Base-by-base conservation (phyloP, 2,888 invertebrate species). In the Ormyrus labotus region DNA sequence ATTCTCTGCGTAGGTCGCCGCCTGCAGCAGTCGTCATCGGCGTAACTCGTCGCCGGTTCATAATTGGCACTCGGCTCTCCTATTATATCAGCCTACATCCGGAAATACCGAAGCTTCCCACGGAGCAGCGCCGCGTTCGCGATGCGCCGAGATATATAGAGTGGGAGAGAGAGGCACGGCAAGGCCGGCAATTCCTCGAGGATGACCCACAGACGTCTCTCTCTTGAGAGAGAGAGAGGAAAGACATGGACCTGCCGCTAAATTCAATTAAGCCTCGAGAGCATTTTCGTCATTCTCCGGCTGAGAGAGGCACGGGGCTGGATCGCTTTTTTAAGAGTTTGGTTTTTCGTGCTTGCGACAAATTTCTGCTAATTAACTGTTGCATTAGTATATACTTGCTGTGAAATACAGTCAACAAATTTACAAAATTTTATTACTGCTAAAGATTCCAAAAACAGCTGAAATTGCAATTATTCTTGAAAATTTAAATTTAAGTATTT, bases 71-170 rank as follows among this genome's bases (percentile, higher is more conserved):
- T 81, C 81, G 83, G 78, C 78, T 83, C 84, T 83, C 80, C 85
- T 80, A 86, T 87, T 86, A 85, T 84, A 84, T 85, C 85, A 85
- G 82, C 85, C 84, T 83, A 87, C 85, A 87, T 86, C 84, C 86
- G 87, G 86, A 87, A 86, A 86, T 86, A 83, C 83, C 85, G 76
- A 83, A 83, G 85, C 85, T 86, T 86, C 85, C 84, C 85, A 85
- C 86, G 84, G 34, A 48, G 51, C 34, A 58, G 48, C 13, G 69
- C 7, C 7, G 34, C 55, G 19, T 8, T 45, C 7, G 57, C 19
- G 50, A 58, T 9, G 19, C 51, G 7, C 50, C 13, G 13, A 55
- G 10, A 60, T 34, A 60, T 34, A 8, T 60, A 3, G 34, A 34
- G 34, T 34, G 34, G 34, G 34, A 34, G 34, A 34, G 34, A 34